phyloP scores from a whole-genome alignment of 2,888 invertebrate genomes.

The Spilosoma lubricipeda region DNA sequence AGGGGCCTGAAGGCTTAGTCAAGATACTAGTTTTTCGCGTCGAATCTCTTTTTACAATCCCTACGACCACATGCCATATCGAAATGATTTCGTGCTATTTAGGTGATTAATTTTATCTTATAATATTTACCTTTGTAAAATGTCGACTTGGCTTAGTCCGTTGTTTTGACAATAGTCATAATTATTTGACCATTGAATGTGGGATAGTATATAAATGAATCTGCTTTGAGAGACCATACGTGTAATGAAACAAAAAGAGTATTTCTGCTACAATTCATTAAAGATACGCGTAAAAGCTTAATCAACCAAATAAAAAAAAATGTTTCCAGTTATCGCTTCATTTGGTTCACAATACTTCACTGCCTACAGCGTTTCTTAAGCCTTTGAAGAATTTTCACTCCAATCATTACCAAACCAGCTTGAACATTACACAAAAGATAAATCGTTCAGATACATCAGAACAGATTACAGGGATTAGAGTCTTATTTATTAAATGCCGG shows the following conservation, averaged over 20 bases:
- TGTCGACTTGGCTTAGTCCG: no score
- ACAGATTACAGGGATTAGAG: slow-evolving; percentile 28
- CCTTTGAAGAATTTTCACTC: slow-evolving; percentile 27
- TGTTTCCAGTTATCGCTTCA: slow-evolving; percentile 3
- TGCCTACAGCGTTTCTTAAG: not conserved
- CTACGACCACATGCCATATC: no score
- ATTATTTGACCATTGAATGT: not conserved
- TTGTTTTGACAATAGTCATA: no score
- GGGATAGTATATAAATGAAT: not conserved
- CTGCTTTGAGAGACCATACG: not conserved
- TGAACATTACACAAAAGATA: slow-evolving; percentile 36
- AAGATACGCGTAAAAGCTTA: not conserved
- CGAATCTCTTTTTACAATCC: no score
- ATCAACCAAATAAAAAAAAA: slow-evolving; percentile 8
- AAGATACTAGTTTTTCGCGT: no score
- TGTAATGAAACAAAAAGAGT: not conserved
- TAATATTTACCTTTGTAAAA: no score
- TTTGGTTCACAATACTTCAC: slow-evolving; percentile 7
- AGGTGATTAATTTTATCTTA: no score
- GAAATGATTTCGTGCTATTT: no score
- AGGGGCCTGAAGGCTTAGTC: no score
- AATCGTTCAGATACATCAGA: slow-evolving; percentile 40
- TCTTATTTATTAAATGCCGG: slow-evolving; percentile 33
- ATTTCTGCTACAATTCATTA: not conserved
- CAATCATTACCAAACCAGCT: slow-evolving; percentile 18